These are phyloP conservation scores for Merops nubicus DNA, from an alignment of 2,113 vertebrate species.

Conservation along the genomic window DNA sequence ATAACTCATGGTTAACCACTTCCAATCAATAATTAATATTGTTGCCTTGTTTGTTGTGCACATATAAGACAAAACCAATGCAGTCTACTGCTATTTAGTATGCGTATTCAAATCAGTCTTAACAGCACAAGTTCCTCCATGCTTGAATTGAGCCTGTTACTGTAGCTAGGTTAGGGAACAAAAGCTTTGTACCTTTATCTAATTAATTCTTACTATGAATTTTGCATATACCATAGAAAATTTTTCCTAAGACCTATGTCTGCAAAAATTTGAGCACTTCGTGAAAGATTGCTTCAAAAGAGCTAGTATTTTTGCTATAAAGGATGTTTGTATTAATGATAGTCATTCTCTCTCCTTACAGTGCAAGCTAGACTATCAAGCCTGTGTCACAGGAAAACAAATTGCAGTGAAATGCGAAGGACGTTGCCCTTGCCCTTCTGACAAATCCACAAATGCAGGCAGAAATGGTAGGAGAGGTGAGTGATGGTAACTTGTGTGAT, in stretches of 20 bases:
- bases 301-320: neutral
- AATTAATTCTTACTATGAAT: neutral
- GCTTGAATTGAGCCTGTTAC: neutral
- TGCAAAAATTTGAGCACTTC: neutral
- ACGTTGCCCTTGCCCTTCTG: conserved; percentile 87
- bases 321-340: neutral
- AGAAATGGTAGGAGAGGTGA: conserved; percentile 87
- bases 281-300: neutral
- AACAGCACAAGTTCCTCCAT: neutral
- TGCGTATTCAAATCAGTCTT: neutral
- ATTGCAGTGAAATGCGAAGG: conserved; percentile 89
- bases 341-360: conserved; percentile 65
- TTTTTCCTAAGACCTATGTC: neutral
- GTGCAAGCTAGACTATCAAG: conserved; percentile 97
- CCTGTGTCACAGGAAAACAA: conserved; percentile 91
- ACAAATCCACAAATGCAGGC: conserved; percentile 70
- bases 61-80: neutral
- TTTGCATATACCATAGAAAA: neutral
- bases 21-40: neutral
- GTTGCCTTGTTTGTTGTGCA: neutral
- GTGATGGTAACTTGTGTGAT: neutral
- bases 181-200: neutral
- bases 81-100: neutral
- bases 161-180: neutral
- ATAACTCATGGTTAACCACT: neutral